Base-by-base conservation (phyloP, 2,888 invertebrate species). In the Venusia cambrica region DNA sequence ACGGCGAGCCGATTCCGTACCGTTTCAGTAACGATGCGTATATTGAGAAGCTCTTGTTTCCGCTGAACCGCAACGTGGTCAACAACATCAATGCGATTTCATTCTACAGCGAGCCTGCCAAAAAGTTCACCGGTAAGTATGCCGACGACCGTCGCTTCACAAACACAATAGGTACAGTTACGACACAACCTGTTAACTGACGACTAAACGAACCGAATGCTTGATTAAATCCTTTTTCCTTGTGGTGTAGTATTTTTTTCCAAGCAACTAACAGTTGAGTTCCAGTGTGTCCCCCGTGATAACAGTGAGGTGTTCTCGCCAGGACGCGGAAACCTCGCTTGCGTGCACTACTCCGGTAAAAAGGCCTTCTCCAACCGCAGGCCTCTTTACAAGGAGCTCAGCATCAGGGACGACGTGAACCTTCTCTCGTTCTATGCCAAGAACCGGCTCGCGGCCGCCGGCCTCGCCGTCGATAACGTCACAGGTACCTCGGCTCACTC, bases 361-460 rank as follows among this genome's bases (percentile, higher is more conserved):
- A 93, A 91, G 79, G 92, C 91, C 57, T 93, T 93, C 83, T 90
- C 93, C 65, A 90, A 91, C 74, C 92, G 95, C 67, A 89, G 91
- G 66, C 91, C 93, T 45, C 91, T 92, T 70, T 89, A 89, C 79
- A 89, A 91, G 67, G 90, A 91, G 72, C 92, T 94, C 63, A 93
- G 93, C 80, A 91, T 95, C 75, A 92, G 92, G 77, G 94, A 91
- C 79, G 95, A 95, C 88, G 94, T 96, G 77, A 94, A 94, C 72
- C 91, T 94, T 65, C 90, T 95, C 71, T 95, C 95, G 73, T 95
- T 92, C 89, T 96, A 96, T 89, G 92, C 93, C 85, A 93, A 93
- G 88, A 93, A 93, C 80, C 90, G 92, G 58, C 89, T 90, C 58
- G 92, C 91, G 58, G 91, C 91, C 53, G 88, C 89, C 62, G 87